Conservation (phyloP, 2,113 vertebrate species). For the Neodontobutis hainanensis region DNA sequence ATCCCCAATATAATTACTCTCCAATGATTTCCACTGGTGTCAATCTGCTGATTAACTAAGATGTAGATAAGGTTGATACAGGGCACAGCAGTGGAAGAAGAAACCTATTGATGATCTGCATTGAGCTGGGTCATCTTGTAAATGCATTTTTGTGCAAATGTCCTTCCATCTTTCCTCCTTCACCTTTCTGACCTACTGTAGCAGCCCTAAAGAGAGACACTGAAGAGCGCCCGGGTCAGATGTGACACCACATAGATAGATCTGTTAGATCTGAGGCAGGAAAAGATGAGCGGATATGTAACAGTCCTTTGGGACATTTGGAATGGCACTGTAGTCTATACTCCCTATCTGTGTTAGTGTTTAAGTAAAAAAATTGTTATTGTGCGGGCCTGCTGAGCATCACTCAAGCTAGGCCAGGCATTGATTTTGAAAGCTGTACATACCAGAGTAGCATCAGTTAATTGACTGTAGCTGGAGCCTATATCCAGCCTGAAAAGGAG, state of each 20-base stretch:
- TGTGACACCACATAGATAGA: constrained; percentile 53
- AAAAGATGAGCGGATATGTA: constrained; percentile 59
- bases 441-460: constrained; percentile 32
- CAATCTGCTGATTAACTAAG: constrained; percentile 64
- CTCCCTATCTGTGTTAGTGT: constrained; percentile 54
- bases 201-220: constrained; percentile 35
- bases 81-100: constrained; percentile 39
- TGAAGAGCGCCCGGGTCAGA: constrained; percentile 47
- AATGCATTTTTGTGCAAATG: constrained; percentile 16
- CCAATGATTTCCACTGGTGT: constrained; percentile 68
- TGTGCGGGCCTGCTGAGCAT: constrained; percentile 42
- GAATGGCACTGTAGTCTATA: constrained; percentile 44
- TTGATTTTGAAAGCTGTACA: constrained; percentile 59
- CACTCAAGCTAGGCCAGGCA: constrained; percentile 53
- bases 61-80: constrained; percentile 51
- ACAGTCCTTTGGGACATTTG: constrained; percentile 44
- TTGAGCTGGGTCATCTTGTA: constrained; percentile 29
- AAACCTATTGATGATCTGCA: constrained; percentile 50
- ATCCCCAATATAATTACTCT: constrained; percentile 64
- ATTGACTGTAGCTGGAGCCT: constrained; percentile 18
- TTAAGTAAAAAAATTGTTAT: constrained; percentile 63
- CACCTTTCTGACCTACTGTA: constrained; percentile 26
- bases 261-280: constrained; percentile 31
- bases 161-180: constrained; percentile 24
- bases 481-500: constrained; percentile 26